Evolutionary conservation across 1,140 invertebrate species (phyloP), one percentile per base, ranked within the genome.

Genomic region (Manduca sexta): DNA sequence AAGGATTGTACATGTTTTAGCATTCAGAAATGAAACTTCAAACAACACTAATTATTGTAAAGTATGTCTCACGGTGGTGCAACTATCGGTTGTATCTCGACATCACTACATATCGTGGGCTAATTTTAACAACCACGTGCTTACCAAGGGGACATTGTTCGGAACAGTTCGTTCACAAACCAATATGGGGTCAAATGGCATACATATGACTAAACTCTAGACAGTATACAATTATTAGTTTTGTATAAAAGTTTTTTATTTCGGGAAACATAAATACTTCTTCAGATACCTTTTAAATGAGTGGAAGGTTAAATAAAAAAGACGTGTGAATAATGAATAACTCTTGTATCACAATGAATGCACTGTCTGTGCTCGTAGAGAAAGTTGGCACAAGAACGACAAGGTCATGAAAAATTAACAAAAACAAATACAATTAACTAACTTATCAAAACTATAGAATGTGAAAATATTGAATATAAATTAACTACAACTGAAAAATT

Each of bases 111-210:
- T 55, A 58, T 49, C 61, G 53, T 48, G 54, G 26, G 69, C 64
- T 71, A 70, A 66, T 69, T 71, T 58, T 79, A 69, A 30, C 47
- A 44, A 71, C 74, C 79, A 80, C 79, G 79, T 79, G 76, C 61
- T 67, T 55, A 54, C 52, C 56, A 40, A 54, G 57, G 68, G 66
- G 60, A 77, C 69, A 69, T 58, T 69, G 64, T 70, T 63, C 68
- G 47, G 40, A 48, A 30, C 37, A 53, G 55, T 49, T 58, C 60
- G 70, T 68, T 64, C 63, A 66, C 50, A 53, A 54, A 55, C 42
- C 58, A 58, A 61, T 78, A 73, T 74, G 74, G 53, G 77, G 77
- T 78, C 75, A 79, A 69, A 64, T 67, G 58, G 68, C 71, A 51
- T 43, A 45, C 55, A 65, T n/a, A n/a, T n/a, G n/a, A n/a, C n/a